A percentile compares a stretch with the other conserved stretches of the same genome.
Evolutionary conservation across 2,888 invertebrate genomes (phyloP).

Genomic region (Pogonocherus hispidulus): DNA sequence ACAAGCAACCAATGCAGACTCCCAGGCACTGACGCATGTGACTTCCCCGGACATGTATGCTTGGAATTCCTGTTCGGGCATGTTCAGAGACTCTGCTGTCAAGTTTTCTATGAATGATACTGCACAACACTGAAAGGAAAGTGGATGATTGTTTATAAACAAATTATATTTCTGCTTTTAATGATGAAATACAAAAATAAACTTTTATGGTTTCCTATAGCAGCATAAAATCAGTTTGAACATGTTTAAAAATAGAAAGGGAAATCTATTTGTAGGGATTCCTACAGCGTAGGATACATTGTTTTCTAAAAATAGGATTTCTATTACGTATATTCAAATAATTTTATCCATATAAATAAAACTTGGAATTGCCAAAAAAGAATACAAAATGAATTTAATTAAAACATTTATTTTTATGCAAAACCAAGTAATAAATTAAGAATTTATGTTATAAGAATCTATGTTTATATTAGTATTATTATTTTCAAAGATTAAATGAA

Average conservation of each 20-base stretch:
- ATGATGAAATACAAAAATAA: background rate
- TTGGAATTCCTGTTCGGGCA: conserved; percentile 93
- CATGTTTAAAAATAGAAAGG: conserved; percentile 4
- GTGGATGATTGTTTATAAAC: background rate
- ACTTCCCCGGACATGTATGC: conserved; percentile 92
- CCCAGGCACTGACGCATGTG: conserved; percentile 86
- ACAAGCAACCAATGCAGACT: conserved; percentile 85
- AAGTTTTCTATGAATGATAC: conserved; percentile 97
- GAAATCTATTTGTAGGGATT: too few species aligned
- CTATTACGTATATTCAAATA: too few species aligned
- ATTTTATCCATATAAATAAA: too few species aligned
- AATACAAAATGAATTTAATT: too few species aligned
- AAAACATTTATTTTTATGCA: too few species aligned
- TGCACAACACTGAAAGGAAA: conserved; percentile 87
- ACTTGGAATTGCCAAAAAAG: too few species aligned
- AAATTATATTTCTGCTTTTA: background rate
- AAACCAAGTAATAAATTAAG: too few species aligned
- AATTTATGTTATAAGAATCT: too few species aligned
- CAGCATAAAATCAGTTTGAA: background rate
- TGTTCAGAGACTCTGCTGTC: conserved; percentile 91
- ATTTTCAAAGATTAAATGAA: too few species aligned
- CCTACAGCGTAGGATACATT: too few species aligned
- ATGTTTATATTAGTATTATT: too few species aligned
- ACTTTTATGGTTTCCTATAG: conserved; percentile 15
- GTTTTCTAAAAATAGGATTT: too few species aligned